Percentiles rank a stretch among this genome's conserved stretches.
phyloP scores from a whole-genome alignment of 2,888 invertebrate species.

The Tholera decimalis region DNA sequence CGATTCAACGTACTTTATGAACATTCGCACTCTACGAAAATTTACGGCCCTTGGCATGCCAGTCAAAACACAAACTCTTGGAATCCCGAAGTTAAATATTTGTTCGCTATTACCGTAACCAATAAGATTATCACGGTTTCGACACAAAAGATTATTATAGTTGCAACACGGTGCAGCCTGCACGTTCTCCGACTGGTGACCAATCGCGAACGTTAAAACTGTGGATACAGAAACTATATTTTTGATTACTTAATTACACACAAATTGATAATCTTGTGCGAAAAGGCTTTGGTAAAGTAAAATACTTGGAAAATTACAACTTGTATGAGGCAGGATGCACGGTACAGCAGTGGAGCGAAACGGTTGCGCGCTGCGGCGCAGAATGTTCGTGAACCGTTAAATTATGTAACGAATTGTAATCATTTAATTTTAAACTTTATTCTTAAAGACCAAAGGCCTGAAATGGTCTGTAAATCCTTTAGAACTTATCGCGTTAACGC shows the following conservation, averaged over 20 bases:
- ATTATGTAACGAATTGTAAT: constrained; percentile 49
- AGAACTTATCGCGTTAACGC: constrained; percentile 63
- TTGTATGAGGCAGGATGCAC: constrained; percentile 87
- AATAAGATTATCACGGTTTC: constrained; percentile 67
- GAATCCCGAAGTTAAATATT: constrained; percentile 68
- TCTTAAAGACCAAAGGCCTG: constrained; percentile 10
- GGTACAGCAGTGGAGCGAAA: constrained; percentile 88
- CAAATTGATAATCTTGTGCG: constrained; percentile 50
- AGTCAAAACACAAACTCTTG: constrained; percentile 67
- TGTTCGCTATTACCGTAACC: constrained; percentile 66
- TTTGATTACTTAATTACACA: constrained; percentile 39
- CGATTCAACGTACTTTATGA: constrained; percentile 37
- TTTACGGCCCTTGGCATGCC: constrained; percentile 59
- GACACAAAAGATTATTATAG: constrained; percentile 57
- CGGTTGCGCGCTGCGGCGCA: constrained; percentile 86
- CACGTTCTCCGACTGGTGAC: constrained; percentile 17
- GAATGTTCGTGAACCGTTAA: constrained; percentile 75
- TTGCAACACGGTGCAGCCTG: constrained; percentile 26
- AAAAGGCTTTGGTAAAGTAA: constrained; percentile 70
- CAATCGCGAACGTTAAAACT: constrained; percentile 5
- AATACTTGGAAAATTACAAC: constrained; percentile 83
- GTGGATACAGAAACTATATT: not conserved
- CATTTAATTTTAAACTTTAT: constrained; percentile 62
- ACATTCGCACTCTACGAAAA: constrained; percentile 53
- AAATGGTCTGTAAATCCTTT: constrained; percentile 32